A percentile compares a stretch with the other conserved stretches of the same genome.
Conservation (phyloP, 2,888 invertebrate species). For the Noctua janthina region DNA sequence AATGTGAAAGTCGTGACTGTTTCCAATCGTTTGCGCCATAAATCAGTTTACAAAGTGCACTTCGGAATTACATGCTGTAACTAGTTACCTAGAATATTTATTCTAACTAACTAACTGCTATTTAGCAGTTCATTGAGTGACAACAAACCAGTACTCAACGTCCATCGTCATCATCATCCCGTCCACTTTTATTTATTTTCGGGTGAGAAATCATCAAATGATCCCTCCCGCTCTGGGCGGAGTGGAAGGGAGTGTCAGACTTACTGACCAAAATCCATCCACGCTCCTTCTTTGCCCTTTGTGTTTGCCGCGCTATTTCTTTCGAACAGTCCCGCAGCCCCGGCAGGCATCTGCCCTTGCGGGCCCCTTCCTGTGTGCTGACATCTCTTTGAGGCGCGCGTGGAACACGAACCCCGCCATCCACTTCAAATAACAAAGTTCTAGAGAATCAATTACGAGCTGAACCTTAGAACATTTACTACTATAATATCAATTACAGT, state of each 20-base stretch:
- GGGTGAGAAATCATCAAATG: no score
- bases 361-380: no score
- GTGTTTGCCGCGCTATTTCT: no score
- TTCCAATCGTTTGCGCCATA: not conserved
- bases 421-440: conserved; percentile 47
- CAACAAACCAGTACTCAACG: conserved; percentile 19
- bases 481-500: conserved; percentile 53
- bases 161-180: not conserved
- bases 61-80: not conserved
- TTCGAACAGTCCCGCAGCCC: no score
- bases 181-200: conserved; percentile 3
- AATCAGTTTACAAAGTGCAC: conserved; percentile 15
- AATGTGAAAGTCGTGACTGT: not conserved
- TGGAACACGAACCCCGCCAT: not conserved
- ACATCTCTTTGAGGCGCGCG: no score
- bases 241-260: no score
- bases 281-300: no score
- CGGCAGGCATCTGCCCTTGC: no score
- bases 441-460: conserved; percentile 45
- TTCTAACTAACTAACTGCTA: no score
- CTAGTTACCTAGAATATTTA: conserved; percentile 40
- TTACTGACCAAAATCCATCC: no score
- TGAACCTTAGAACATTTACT: conserved; percentile 41
- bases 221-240: no score
- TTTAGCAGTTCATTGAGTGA: conserved; percentile 19